Conservation (phyloP, 2,113 vertebrate genomes). For the Ifrita kowaldi region DNA sequence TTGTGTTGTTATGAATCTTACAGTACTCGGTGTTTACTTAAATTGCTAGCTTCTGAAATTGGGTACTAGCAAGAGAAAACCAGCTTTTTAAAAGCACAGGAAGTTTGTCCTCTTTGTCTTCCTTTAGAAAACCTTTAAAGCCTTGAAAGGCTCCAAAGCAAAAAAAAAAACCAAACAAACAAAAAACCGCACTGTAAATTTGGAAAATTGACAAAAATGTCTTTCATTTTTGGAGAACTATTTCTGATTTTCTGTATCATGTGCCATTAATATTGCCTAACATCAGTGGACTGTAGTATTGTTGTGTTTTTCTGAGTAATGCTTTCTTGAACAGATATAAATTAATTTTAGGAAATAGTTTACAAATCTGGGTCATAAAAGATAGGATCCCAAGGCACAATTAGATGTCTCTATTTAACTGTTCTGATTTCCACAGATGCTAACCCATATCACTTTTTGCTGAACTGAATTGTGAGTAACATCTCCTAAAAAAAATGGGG, state of each 20-base stretch:
- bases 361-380: neutral
- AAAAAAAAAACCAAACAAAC: neutral
- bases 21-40: neutral
- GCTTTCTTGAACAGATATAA: neutral
- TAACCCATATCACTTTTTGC: neutral
- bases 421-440: neutral
- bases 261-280: neutral
- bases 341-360: neutral
- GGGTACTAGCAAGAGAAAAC: neutral
- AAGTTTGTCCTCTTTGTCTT: neutral
- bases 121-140: neutral
- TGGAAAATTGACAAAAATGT: neutral
- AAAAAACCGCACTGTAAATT: neutral
- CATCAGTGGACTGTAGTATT: rapidly evolving
- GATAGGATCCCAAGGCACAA: neutral
- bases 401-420: neutral
- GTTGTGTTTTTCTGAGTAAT: neutral
- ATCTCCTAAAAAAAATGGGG: neutral
- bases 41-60: neutral
- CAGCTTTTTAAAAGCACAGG: neutral
- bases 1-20: neutral
- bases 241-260: neutral
- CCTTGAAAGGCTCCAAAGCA: neutral
- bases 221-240: neutral
- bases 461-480: neutral